These are phyloP conservation scores for Drosophila paranaensis DNA, from an alignment of 2,888 invertebrate genomes.

Conservation along the genomic window DNA sequence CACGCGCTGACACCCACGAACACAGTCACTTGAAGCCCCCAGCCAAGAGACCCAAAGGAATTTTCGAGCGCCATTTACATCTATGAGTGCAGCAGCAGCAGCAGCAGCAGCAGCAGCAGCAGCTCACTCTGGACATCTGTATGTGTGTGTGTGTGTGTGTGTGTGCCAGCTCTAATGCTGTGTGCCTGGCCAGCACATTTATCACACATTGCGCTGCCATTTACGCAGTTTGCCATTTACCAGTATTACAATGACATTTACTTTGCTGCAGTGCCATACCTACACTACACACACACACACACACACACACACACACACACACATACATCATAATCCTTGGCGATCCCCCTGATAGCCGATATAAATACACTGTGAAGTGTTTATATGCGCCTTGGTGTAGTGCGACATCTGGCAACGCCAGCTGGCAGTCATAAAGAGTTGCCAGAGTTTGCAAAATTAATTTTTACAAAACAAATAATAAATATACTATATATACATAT, in stretches of 20 bases:
- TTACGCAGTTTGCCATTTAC: conserved; percentile 56
- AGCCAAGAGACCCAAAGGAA: conserved; percentile 66
- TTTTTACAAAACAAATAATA: no score
- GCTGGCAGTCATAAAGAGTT: neutral
- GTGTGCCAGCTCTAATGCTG: conserved; percentile 44
- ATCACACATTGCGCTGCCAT: conserved; percentile 72
- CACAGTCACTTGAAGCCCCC: conserved; percentile 54
- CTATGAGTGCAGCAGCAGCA: conserved; percentile 56
- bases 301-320: neutral
- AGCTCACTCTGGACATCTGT: neutral
- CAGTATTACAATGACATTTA: conserved; percentile 43
- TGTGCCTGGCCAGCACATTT: conserved; percentile 67
- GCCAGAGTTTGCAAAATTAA: neutral
- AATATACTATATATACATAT: no score
- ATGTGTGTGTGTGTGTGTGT: conserved; percentile 14
- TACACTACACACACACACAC: conserved; percentile 2
- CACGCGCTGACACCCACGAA: conserved; percentile 20
- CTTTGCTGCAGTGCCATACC: conserved; percentile 9
- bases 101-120: conserved; percentile 15
- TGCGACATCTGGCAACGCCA: conserved; percentile 26
- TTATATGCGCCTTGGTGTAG: neutral
- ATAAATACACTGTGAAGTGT: conserved; percentile 29
- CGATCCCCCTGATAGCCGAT: conserved; percentile 3
- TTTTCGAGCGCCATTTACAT: conserved; percentile 76
- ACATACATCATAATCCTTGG: neutral